Evolutionary conservation across 1,140 invertebrate species (phyloP), one percentile per base, ranked within the genome.

Genomic region (Drosophila punjabiensis): DNA sequence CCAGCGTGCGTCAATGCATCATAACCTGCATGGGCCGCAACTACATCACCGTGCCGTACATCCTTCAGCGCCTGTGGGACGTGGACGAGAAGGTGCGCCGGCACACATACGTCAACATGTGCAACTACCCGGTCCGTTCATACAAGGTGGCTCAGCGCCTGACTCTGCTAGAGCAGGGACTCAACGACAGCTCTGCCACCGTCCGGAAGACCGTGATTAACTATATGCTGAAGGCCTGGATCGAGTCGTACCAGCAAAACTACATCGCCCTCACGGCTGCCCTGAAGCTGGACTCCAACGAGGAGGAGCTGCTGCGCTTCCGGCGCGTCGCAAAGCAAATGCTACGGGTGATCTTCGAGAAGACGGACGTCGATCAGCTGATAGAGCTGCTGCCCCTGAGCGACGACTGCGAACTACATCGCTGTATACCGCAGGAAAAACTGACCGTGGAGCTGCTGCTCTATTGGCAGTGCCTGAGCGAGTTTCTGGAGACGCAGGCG

Each of bases 31-130:
- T 97, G 89, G 96, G 95, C 0, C 95, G 96, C 13, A 96, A 95
- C 63, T 93, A 93, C n/a, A 94, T 94, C 11, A 96, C 96, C 9
- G 93, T 97, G 3, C 94, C 95, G 0, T 94, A 95, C 67, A 95
- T 97, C 41, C 85, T 98, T 43, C 95, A 95, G 76, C 94, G 96
- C 16, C 95, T 96, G 1, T 95, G 95, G 81, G 97, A 98, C 93
- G 94, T 96, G 1, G 96, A 96, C 76, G 96, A 96, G 59, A 94
- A 94, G 35, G 97, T 98, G 5, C 94, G 97, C 1, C 95, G 96
- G 47, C 95, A 95, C 13, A 96, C 97, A 0, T 98, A 96, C 92
- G 92, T 95, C 1, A 95, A 96, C 82, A 94, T 97, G 81, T 95
- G 95, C 48, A 96, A 95, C 92, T 94, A 96, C 48, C 95, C 95